phyloP scores from a whole-genome alignment of 1,140 invertebrate species.

The Bombus pascuorum region DNA sequence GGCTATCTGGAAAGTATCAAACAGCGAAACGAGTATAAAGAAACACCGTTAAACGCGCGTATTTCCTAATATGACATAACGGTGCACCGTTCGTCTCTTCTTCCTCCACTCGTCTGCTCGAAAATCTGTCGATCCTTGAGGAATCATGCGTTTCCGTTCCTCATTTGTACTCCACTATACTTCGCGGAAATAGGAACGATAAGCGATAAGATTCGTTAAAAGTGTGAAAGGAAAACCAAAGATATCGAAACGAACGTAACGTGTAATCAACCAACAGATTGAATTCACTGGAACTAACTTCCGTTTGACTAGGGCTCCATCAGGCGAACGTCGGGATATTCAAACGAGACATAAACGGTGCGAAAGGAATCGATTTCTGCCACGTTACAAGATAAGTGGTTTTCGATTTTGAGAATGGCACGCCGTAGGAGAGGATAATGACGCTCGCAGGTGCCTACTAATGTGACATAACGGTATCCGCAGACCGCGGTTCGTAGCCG shows the following conservation, averaged over 20 bases:
- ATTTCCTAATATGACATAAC: constrained; percentile 82
- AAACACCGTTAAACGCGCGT: constrained; percentile 78
- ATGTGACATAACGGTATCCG: constrained; percentile 82
- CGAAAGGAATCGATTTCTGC: constrained; percentile 24
- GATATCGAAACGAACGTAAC: neutral
- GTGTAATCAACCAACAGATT: neutral
- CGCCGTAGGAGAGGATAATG: constrained; percentile 64
- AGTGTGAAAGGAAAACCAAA: neutral
- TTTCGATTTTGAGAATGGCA: constrained; percentile 68
- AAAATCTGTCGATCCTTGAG: constrained; percentile 47
- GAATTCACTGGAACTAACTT: neutral
- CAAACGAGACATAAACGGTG: neutral
- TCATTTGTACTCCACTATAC: neutral
- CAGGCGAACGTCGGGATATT: neutral
- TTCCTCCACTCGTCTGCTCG: constrained; percentile 6
- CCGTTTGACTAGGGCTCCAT: neutral
- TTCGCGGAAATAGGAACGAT: no score
- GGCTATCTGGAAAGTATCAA: neutral
- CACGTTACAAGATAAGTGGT: constrained; percentile 42
- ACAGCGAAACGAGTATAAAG: constrained; percentile 7
- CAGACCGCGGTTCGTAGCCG: constrained; percentile 73
- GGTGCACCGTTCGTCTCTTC: constrained; percentile 62
- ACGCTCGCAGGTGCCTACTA: constrained; percentile 79
- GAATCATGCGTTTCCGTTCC: neutral
- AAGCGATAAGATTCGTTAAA: neutral